Base-by-base conservation (phyloP, 2,888 invertebrate genomes). In the Galerucella pusilla region DNA sequence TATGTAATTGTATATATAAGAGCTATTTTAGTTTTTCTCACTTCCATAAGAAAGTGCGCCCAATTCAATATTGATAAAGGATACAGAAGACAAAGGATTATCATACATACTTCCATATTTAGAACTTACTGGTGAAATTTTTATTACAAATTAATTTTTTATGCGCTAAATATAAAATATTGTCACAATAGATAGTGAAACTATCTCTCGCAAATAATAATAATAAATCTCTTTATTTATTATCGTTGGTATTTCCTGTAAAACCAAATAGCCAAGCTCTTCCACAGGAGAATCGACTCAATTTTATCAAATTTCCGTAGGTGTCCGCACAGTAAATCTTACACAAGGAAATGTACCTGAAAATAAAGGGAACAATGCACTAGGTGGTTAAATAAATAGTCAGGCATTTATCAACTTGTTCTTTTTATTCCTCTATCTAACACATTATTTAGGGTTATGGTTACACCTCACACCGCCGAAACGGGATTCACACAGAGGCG, bases 301-400 rank as follows among this genome's bases (percentile, higher is more conserved):
- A 59, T 71, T 52, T 35, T 52, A 71, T 71, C 59, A 63, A 66
- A 66, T 71, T 71, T 71, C 71, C 7, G 59, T 35, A n/a, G 59
- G 65, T 71, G 71, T 71, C 69, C 64, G 71, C 52, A 4, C 46
- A 14, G 65, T 71, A 59, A 72, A 75, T 71, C 75, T 66, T 52
- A 42, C 35, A 42, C 35, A 42, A 7, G 54, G 63, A 66, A 72
- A 71, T 72, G 60, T 71, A 68, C 65, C 75, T 64, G 64, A 71
- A 71, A 72, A 75, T 75, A 63, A 74, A 73, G 64, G 68, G 73
- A 57, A 74, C 80, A 79, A 81, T 79, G 77, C 80, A 82, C 78
- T 79, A 77, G 75, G 79, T 75, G 81, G 82, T 81, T 81, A 79
- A 79, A 78, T 80, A 82, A 82, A 79, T 80, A 79, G 79, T 80